These are phyloP conservation scores for Electrona antarctica DNA, from an alignment of 2,113 vertebrate species.

Conservation along the genomic window DNA sequence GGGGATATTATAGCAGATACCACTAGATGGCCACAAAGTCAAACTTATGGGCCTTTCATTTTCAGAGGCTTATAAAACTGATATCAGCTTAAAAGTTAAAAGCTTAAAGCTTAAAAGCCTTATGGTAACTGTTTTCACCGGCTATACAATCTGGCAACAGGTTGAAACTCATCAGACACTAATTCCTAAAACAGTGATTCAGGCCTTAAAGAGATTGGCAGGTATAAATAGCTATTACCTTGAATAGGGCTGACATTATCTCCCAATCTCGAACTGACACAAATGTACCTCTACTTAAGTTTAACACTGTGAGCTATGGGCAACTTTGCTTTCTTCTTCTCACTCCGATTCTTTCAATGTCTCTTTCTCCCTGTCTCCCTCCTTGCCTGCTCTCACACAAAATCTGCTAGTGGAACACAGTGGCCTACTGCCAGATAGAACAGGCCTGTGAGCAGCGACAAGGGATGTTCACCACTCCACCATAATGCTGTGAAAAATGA, in stretches of 20 bases:
- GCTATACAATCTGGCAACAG: not conserved
- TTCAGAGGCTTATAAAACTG: not conserved
- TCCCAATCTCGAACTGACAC: not conserved
- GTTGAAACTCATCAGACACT: not conserved
- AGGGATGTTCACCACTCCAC: not conserved
- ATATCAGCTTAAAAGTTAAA: too few relatives aligned
- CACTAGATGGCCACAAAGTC: conserved; percentile 55
- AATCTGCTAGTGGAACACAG: conserved; percentile 19
- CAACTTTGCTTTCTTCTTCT: not conserved
- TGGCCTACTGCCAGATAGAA: conserved; percentile 4
- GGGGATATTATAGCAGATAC: not conserved
- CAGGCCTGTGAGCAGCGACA: conserved; percentile 22
- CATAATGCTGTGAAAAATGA: not conserved
- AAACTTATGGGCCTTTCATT: not conserved
- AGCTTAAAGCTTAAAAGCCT: not conserved
- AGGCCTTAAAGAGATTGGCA: not conserved
- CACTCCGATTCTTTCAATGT: not conserved
- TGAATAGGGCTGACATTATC: not conserved
- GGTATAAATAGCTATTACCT: not conserved
- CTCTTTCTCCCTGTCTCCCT: not conserved
- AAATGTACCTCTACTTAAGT: too few relatives aligned
- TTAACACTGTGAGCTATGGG: not conserved
- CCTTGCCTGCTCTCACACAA: conserved; percentile 2
- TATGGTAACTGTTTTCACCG: not conserved
- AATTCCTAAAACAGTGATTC: not conserved